Base-by-base conservation (phyloP, 2,888 invertebrate genomes). In the Loripinus fragilis region DNA sequence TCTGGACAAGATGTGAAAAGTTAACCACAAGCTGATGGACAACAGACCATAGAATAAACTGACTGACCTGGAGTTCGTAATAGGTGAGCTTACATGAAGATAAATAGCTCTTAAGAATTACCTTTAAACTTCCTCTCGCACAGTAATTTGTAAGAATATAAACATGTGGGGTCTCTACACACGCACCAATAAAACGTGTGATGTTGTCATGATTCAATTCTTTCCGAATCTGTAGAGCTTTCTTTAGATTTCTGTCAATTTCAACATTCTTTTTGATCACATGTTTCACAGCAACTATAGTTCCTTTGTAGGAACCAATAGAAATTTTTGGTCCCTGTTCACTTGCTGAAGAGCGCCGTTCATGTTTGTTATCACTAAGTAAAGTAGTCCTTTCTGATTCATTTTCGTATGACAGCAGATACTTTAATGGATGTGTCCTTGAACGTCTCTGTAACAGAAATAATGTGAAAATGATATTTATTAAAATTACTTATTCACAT, bases 221-320 rank as follows among this genome's bases (percentile, higher is more conserved):
- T 81, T 92, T 93, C 77, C 93, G 80, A 45, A 91, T 76, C 78
- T 91, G 91, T 38, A 93, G 83, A 68, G 93, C 92, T 79, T 93
- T 91, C 81, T 92, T 92, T 75, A 93, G 77, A 1, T 88, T 86
- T 33, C 92, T 74, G 45, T 89, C 92, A 33, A 93, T 83, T 65
- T 91, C 91, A 52, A 93, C 85, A 69, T 87, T 88, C 74, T 90
- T 89, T 71, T 87, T 90, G 12, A 84, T 81, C 38, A 92, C 80
- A 92, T 97, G 97, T 93, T 98, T 98, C 85, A 98, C 97, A 80
- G 98, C 96, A 45, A 99, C 98, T 85, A 90, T 82, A 2, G 87
- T 89, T 25, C 93, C 92, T 69, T 89, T 91, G 83, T 90, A 93
- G 17, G 91, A 87, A 1, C 91, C 92, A n/a, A 35, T 70, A 3